Evolutionary conservation across 2,797 vertebrate species (phyloP).

Genomic region (Hippocampus kuda): DNA sequence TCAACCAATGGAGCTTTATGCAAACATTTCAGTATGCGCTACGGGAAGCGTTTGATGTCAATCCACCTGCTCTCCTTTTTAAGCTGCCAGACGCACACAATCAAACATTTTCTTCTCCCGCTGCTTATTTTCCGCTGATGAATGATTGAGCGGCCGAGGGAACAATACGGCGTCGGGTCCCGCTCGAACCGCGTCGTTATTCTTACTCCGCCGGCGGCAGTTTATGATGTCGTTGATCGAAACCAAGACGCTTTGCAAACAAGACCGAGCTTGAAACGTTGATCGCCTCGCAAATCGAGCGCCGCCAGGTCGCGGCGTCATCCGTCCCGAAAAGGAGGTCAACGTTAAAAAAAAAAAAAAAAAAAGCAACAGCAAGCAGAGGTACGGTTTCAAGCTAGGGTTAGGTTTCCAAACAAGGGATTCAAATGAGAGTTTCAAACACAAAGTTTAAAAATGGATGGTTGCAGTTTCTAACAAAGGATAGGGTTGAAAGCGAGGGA

Average conservation of each 20-base stretch:
- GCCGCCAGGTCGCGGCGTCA: neutral
- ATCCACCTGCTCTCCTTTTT: neutral
- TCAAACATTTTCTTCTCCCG: neutral
- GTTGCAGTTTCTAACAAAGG: too few relatives aligned
- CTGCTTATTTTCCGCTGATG: constrained; percentile 5
- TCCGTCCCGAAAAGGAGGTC: neutral
- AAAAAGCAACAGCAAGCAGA: neutral
- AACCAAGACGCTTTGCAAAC: constrained; percentile 3
- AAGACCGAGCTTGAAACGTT: neutral
- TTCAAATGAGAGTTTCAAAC: too few relatives aligned
- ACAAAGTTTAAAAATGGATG: too few relatives aligned
- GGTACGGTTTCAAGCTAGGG: neutral
- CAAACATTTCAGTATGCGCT: neutral
- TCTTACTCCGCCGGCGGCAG: neutral
- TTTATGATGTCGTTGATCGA: constrained; percentile 4
- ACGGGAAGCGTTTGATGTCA: neutral
- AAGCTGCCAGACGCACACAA: neutral
- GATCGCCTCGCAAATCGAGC: neutral
- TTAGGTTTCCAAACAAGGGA: neutral
- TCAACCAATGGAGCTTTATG: neutral
- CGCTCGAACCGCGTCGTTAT: neutral
- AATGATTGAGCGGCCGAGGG: constrained; percentile 1
- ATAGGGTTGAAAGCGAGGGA: too few relatives aligned
- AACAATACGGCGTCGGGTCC: neutral
- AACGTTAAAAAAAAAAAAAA: constrained; percentile 28